Conservation (phyloP, 1,140 invertebrate species). For the Drosophila pruinosa region DNA sequence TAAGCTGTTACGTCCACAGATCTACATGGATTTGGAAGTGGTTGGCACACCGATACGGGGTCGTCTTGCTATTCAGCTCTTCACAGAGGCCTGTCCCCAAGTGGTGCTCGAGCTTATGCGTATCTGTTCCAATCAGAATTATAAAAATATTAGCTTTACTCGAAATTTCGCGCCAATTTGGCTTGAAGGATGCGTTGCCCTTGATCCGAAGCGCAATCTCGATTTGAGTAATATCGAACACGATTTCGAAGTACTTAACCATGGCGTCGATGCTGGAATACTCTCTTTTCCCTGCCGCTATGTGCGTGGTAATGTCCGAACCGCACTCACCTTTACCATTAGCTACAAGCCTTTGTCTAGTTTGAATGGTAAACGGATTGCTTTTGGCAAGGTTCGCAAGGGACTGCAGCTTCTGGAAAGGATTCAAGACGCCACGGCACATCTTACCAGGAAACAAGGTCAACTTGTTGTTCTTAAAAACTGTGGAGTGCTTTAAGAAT, state of each 20-base stretch:
- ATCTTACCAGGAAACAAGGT: constrained; percentile 42
- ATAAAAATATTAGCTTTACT: constrained; percentile 33
- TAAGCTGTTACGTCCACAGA: constrained; percentile 65
- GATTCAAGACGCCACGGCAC: constrained; percentile 53
- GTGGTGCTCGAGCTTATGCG: constrained; percentile 70
- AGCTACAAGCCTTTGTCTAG: constrained; percentile 69
- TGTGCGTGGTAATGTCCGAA: constrained; percentile 41
- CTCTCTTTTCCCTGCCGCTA: constrained; percentile 69
- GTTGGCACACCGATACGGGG: constrained; percentile 42
- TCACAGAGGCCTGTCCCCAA: constrained; percentile 71
- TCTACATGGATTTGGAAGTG: constrained; percentile 59
- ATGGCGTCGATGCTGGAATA: constrained; percentile 70
- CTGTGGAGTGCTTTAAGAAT: constrained; percentile 45
- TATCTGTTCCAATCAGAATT: constrained; percentile 39
- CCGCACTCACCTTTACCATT: constrained; percentile 56
- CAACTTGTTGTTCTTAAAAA: constrained; percentile 33
- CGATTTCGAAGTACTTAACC: constrained; percentile 70
- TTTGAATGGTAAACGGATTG: constrained; percentile 64
- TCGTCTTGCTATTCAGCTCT: constrained; percentile 61
- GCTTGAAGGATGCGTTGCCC: constrained; percentile 56
- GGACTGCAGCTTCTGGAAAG: constrained; percentile 53
- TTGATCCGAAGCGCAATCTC: constrained; percentile 16
- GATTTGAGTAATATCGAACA: constrained; percentile 61
- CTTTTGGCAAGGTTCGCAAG: constrained; percentile 67
- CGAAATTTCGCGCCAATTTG: constrained; percentile 61